These are phyloP conservation scores for Archips xylosteana DNA, from an alignment of 2,888 invertebrate genomes.

Conservation along the genomic window DNA sequence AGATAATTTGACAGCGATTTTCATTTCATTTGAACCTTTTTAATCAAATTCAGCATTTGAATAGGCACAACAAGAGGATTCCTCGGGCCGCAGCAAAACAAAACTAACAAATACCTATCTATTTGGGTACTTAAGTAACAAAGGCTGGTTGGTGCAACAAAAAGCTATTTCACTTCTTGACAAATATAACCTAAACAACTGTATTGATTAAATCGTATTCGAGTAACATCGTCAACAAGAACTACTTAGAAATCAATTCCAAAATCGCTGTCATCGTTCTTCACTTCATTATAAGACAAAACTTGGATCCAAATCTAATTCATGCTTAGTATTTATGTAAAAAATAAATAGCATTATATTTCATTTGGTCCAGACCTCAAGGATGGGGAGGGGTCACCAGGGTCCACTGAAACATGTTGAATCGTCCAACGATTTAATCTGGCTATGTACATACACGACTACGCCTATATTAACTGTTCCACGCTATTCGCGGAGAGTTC, in stretches of 20 bases:
- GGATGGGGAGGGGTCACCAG: slow-evolving; percentile 49
- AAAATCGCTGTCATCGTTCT: slow-evolving; percentile 5
- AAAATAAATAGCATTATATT: slow-evolving; percentile 34
- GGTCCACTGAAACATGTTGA: slow-evolving; percentile 58
- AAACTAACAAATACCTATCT: slow-evolving; percentile 34
- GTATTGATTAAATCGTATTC: background rate
- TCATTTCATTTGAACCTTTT: slow-evolving; percentile 22
- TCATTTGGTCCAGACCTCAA: slow-evolving; percentile 27
- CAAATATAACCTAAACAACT: background rate
- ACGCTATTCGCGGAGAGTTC: slow-evolving; percentile 95
- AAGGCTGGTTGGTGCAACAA: slow-evolving; percentile 13
- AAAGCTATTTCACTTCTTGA: slow-evolving; percentile 35
- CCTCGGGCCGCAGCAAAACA: slow-evolving; percentile 22
- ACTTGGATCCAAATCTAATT: slow-evolving; percentile 28
- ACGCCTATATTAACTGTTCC: slow-evolving; percentile 91
- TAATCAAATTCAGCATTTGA: background rate
- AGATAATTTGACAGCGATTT: slow-evolving; percentile 11
- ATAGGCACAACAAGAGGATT: background rate
- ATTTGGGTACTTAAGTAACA: slow-evolving; percentile 14
- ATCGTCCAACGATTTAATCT: slow-evolving; percentile 71
- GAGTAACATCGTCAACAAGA: slow-evolving; percentile 2
- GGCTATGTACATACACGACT: slow-evolving; percentile 50
- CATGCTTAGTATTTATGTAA: slow-evolving; percentile 22
- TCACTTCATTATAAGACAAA: slow-evolving; percentile 9
- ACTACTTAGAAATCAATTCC: background rate